Evolutionary conservation across 2,888 invertebrate genomes (phyloP).

Genomic region (Nasonovia ribisnigri): DNA sequence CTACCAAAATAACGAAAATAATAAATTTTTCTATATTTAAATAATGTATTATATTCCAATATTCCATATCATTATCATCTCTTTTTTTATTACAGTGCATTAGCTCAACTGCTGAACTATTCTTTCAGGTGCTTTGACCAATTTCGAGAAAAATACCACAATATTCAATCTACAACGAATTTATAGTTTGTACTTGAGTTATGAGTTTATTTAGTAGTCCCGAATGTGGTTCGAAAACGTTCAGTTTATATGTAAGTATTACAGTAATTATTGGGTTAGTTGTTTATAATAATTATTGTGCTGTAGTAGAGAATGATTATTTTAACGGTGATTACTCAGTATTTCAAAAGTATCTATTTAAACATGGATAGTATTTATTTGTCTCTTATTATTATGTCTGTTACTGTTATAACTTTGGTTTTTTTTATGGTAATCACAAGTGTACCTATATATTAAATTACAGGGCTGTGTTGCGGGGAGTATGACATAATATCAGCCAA

Average conservation of each 20-base stretch:
- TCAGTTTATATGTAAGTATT: background rate
- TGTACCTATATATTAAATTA: background rate
- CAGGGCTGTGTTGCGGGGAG: background rate
- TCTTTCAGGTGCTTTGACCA: too few relatives aligned
- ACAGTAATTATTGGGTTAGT: background rate
- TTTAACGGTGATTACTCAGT: background rate
- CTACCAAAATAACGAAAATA: background rate
- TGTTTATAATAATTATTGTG: background rate
- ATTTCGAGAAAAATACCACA: too few relatives aligned
- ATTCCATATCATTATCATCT: too few relatives aligned
- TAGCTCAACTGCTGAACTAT: too few relatives aligned
- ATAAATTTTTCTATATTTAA: background rate
- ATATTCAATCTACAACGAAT: background rate
- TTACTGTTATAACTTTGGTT: background rate
- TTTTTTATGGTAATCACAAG: background rate
- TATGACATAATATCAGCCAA: background rate
- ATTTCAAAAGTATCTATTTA: background rate
- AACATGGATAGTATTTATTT: background rate
- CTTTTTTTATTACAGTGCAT: too few relatives aligned
- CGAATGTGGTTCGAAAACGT: background rate
- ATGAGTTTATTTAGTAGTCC: background rate
- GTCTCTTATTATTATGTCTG: background rate
- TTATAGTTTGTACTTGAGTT: background rate
- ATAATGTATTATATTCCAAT: too few relatives aligned
- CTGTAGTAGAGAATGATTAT: background rate